Evolutionary conservation across 2,113 vertebrate genomes (phyloP), one percentile per base, ranked within the genome.

Genomic region (Spizaetus ornatus): DNA sequence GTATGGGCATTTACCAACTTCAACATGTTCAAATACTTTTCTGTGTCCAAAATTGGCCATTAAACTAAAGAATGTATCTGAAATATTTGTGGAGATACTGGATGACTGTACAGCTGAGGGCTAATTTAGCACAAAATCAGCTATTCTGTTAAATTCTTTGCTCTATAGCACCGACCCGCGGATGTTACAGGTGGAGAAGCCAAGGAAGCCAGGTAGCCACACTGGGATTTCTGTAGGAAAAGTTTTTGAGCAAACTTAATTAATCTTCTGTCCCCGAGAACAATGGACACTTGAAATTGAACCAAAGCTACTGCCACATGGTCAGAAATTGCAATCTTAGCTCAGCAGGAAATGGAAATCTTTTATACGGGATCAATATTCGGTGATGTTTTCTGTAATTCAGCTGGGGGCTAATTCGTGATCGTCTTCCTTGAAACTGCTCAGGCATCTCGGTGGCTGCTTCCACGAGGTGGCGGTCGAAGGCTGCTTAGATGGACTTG

Each of bases 401-500:
- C 47, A 36, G 42, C 40, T 36, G 56, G 5, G 5, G 67, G 34
- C 69, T 71, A 71, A 9, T 22, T 11, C 16, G 1, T 32, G 45
- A 10, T 53, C 12, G 6, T 18, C 18, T 50, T 32, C 52, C 26
- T 13, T 23, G 71, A 8, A 47, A 21, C 26, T 11, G 25, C 67
- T 74, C 31, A 1, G 66, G n/a, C 29, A 1, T 23, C 80, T 16
- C 10, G 1, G 27, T 5, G 7, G 38, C 82, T 20, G 20, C 71
- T 82, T 50, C 96, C 96, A 92, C 74, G 40, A 93, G 97, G 93
- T 97, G 97, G 97, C 97, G 15, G 62, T 43, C 86, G 8, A 67
- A 91, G 65, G 70, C 92, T 82, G 91, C 79, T 17, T 3, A 18
- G 36, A 29, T 5, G 22, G 7, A 0, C 40, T 15, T 18, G 26